Evolutionary conservation across 23 tunicate species (phyloP), one percentile per base, ranked within the genome.

Genomic region (Phallusia fumigata): DNA sequence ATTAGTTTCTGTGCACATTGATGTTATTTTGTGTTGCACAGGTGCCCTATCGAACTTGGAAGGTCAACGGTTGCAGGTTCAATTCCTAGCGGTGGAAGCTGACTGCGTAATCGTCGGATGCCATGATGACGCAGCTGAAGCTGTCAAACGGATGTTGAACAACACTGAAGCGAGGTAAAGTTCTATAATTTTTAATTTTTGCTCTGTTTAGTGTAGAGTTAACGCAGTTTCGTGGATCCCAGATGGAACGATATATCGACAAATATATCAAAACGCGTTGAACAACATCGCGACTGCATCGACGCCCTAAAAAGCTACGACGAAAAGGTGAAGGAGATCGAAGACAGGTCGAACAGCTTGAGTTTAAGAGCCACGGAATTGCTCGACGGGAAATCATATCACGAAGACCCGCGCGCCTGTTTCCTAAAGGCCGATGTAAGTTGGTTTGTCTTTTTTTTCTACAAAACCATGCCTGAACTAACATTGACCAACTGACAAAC

Each of bases 71-170:
- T 64, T 87, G 53, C 91, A 92, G 32, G 79, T 88, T 22, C 88
- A 88, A 52, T 45, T 92, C 49, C 52, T 92, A 0, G 85, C 86
- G 31, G 88, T 92, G 24, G 97, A 92, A 65, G 88, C 97, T 11
- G 83, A 77, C 30, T 79, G 85, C 33, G 35, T 92, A 8, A 65
- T 87, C 26, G 81, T 84, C 0, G 77, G 84, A 10, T 92, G 97
- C 76, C 82, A 74, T 75, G 80, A 53, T 26, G 58, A 65, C 64
- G 75, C 85, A 0, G 86, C 83, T 15, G 86, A 76, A 33, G 79
- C 35, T 45, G 75, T 82, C 22, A 82, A 85, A 82, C 36, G 76
- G 31, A 82, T 52, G 22, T 26, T 88, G 26, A 65, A n/a, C 19
- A 33, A 53, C 22, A 28, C 82, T 33, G 91, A 88, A 15, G 50